phyloP scores from a whole-genome alignment of 2,113 vertebrate species.

The Campylomormyrus numenius region DNA sequence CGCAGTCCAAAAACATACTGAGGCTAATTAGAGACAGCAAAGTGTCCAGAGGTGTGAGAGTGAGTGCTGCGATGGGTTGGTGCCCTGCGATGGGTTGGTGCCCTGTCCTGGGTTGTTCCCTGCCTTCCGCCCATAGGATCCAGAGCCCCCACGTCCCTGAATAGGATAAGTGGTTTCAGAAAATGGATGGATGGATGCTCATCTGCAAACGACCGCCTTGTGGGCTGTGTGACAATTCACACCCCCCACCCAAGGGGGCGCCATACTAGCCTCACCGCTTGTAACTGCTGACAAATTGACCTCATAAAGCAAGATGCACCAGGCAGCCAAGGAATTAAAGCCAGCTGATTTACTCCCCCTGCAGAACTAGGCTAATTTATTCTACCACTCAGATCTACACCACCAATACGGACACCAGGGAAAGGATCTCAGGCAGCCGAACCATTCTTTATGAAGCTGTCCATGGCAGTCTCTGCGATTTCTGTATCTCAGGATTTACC shows the following conservation, averaged over 20 bases:
- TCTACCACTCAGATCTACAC: not conserved
- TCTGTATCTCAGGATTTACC: not conserved
- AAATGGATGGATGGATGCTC: not conserved
- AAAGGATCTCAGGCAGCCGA: not conserved
- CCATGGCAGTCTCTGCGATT: not conserved
- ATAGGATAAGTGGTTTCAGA: no score
- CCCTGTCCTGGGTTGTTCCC: no score
- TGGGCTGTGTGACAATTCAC: not conserved
- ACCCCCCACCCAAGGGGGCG: not conserved
- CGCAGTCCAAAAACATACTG: no score
- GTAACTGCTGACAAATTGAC: not conserved
- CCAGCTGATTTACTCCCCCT: not conserved
- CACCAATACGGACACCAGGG: not conserved
- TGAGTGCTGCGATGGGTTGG: no score
- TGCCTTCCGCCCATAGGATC: no score
- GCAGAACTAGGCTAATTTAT: not conserved
- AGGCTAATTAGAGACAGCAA: no score
- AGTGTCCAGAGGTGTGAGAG: no score
- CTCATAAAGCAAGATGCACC: not conserved
- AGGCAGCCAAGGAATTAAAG: not conserved
- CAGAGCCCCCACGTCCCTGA: no score
- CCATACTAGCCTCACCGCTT: not conserved
- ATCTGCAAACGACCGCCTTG: not conserved
- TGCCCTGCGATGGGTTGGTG: no score
- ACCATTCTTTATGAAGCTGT: not conserved